Percentiles rank a stretch among this genome's conserved stretches.
Conservation (phyloP, 2,797 vertebrate genomes). For the Thalassophryne amazonica region DNA sequence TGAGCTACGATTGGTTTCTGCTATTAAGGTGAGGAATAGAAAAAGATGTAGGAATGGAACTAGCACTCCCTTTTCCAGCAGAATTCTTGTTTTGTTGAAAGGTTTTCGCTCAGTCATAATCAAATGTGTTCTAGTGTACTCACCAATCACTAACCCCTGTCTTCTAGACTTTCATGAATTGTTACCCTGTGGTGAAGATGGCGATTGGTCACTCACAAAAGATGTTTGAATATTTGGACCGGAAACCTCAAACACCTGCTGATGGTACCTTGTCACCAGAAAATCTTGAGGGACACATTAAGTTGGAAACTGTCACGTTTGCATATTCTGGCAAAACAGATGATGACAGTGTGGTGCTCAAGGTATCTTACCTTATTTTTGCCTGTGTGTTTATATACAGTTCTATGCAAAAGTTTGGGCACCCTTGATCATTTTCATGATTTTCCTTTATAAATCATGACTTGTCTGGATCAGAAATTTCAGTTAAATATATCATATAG, state of each 20-base stretch:
- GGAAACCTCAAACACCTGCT: constrained; percentile 65
- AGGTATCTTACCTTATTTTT: constrained; percentile 69
- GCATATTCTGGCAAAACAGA: constrained; percentile 70
- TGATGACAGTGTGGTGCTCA: constrained; percentile 58
- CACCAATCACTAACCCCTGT: background rate
- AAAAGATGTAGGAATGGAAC: background rate
- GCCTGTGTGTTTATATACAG: background rate
- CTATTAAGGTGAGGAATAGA: constrained; percentile 75
- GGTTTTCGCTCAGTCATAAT: background rate
- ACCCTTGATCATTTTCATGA: no score
- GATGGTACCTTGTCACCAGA: constrained; percentile 68
- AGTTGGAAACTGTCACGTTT: constrained; percentile 81
- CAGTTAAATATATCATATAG: no score
- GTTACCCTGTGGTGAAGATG: constrained; percentile 82
- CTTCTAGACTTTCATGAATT: constrained; percentile 74
- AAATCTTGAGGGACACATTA: constrained; percentile 66
- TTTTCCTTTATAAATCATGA: no score
- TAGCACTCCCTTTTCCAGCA: background rate
- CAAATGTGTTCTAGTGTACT: no score
- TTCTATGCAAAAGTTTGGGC: no score
- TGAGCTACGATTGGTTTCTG: constrained; percentile 81
- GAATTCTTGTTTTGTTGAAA: background rate
- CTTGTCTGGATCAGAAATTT: no score
- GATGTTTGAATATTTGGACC: constrained; percentile 88
- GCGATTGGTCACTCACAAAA: constrained; percentile 86